phyloP scores from a whole-genome alignment of 2,113 vertebrate genomes.

The Notarius lentiginosus region DNA sequence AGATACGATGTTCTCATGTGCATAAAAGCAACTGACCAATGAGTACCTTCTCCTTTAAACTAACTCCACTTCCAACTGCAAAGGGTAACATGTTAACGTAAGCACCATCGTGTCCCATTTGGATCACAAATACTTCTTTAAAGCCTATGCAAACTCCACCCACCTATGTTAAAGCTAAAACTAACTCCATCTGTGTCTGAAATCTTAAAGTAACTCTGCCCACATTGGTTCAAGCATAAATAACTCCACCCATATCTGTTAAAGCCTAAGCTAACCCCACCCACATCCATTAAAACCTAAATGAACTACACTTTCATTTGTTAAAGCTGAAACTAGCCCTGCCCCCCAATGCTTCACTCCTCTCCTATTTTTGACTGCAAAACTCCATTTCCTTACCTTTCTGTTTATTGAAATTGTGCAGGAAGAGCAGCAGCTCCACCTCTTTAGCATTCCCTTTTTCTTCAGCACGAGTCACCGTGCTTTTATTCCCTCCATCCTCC shows the following conservation, averaged over 20 bases:
- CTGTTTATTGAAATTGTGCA: conserved; percentile 67
- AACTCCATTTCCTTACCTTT: conserved; percentile 80
- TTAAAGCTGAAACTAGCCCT: neutral
- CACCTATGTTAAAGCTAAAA: neutral
- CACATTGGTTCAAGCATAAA: neutral
- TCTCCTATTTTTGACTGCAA: neutral
- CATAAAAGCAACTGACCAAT: neutral
- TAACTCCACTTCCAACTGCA: neutral
- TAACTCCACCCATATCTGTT: neutral
- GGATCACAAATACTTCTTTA: neutral
- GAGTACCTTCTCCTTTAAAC: neutral
- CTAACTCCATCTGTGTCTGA: neutral
- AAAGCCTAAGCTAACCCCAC: neutral
- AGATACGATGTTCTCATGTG: neutral
- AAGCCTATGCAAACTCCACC: neutral
- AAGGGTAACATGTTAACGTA: neutral
- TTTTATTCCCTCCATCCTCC: conserved; percentile 60
- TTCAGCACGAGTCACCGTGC: conserved; percentile 51
- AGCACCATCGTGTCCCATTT: neutral
- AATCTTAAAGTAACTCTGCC: neutral
- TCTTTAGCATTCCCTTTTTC: conserved; percentile 60
- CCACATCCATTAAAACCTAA: neutral
- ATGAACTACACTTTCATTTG: neutral
- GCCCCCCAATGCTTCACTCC: neutral
- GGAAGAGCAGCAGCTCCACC: conserved; percentile 54